Percentiles rank a stretch among this genome's conserved stretches.
phyloP scores from a whole-genome alignment of 1,140 invertebrate genomes.

The Acyrthosiphon pisum region DNA sequence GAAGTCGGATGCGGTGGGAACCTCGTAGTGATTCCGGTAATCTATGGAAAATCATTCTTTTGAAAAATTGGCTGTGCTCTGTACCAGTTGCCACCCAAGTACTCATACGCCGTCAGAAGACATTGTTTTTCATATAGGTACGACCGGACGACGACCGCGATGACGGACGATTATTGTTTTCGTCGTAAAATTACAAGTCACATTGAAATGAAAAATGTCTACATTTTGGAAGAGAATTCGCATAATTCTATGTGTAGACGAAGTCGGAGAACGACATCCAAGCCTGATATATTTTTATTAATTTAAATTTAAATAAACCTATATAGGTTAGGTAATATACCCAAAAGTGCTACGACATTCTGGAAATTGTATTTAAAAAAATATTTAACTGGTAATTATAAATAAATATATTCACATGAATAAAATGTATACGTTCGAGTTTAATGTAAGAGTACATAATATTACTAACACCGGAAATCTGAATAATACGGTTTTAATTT shows the following conservation, averaged over 20 bases:
- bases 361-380: too few species aligned
- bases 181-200: neutral
- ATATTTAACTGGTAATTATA: too few species aligned
- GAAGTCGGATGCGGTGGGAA: neutral
- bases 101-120: neutral
- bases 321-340: too few species aligned
- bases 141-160: neutral
- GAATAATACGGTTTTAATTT: neutral
- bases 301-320: neutral
- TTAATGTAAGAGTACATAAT: too few species aligned
- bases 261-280: too few species aligned
- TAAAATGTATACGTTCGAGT: too few species aligned
- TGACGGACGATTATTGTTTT: neutral
- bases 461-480: too few species aligned
- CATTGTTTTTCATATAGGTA: neutral
- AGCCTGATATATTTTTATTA: too few species aligned
- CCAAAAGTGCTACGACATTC: too few species aligned
- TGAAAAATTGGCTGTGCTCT: neutral
- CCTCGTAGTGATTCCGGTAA: neutral
- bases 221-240: neutral
- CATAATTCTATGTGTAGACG: neutral
- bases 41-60: neutral
- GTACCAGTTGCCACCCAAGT: neutral
- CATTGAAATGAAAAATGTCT: neutral
- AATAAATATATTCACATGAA: too few species aligned